Conservation (phyloP, 2,113 vertebrate species). For the Copsychus sechellarum region DNA sequence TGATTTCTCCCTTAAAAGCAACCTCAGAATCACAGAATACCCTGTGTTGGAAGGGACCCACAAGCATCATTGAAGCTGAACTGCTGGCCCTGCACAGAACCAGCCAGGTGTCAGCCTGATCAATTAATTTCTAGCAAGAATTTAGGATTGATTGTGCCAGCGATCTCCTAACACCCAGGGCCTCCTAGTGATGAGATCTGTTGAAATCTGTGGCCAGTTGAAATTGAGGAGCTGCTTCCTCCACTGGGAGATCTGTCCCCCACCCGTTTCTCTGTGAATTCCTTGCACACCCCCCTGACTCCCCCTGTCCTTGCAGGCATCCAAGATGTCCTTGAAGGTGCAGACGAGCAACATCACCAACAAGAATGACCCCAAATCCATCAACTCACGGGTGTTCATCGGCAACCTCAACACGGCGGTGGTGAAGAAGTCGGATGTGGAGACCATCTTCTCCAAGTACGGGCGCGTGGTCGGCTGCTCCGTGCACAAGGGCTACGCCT, state of each 20-base stretch:
- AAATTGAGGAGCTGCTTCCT: background rate
- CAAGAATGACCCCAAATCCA: conserved; percentile 94
- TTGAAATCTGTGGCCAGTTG: too few species aligned
- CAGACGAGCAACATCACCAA: conserved; percentile 96
- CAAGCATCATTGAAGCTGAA: background rate
- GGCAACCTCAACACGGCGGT: conserved; percentile 94
- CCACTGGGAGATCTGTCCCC: background rate
- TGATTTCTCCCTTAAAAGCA: background rate
- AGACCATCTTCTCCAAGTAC: conserved; percentile 92
- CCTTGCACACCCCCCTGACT: background rate
- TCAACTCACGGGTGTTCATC: conserved; percentile 95
- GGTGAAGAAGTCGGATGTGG: conserved; percentile 93
- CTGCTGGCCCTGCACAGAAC: background rate
- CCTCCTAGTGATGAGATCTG: background rate
- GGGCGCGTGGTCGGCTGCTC: conserved; percentile 92
- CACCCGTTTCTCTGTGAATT: too few species aligned
- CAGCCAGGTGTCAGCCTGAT: background rate
- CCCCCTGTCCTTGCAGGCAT: background rate
- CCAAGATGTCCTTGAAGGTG: conserved; percentile 90
- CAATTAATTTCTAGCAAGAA: background rate
- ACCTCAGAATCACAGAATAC: background rate
- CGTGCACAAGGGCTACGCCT: conserved; percentile 91
- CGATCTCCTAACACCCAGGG: accelerated
- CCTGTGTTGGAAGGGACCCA: background rate
- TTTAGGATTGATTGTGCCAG: background rate